Evolutionary conservation across 2,888 invertebrate species (phyloP), one percentile per base, ranked within the genome.

Genomic region (Pycnomerus fuliginosus): DNA sequence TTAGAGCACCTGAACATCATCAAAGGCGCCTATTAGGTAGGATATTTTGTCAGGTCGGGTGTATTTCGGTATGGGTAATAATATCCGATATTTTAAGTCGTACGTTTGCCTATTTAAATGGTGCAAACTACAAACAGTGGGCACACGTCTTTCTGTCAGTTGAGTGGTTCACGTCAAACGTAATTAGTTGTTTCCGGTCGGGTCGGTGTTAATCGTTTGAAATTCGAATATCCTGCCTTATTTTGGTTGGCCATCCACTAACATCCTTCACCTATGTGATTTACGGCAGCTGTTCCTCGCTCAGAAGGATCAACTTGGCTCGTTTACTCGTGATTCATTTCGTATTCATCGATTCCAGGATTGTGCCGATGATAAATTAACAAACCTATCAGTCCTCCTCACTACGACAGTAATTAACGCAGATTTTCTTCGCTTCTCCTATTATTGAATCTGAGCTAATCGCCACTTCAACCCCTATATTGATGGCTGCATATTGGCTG

Each of bases 111-210:
- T 39, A 29, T 30, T 34, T 39, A 44, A 44, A 44, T 44, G 39
- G 44, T 47, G 43, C 34, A 50, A 43, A 50, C 41, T 55, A 53
- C 50, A 55, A 56, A 56, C 56, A 55, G 53, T 56, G 60, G 60
- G 62, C 63, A 63, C 62, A 63, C 62, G 60, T 64, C 61, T 64
- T 60, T 59, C 60, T 61, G 64, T 62, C 62, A 67, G 64, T 65
- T 67, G 69, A 68, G 66, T 69, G 67, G 64, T 63, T 68, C 64
- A 62, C 67, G 69, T 69, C 70, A 70, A 68, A 68, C 62, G 65
- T 70, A 70, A 70, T 70, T 69, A 69, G 68, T 62, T 57, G 63
- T 68, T 69, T 70, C 70, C 70, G 69, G 67, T 64, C 58, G 64
- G 63, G 60, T 62, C 62, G 65, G 61, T 64, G 62, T 62, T 68